A percentile compares a stretch with the other conserved stretches of the same genome.
Conservation (phyloP, 2,113 vertebrate species). For the Neoarius graeffei region DNA sequence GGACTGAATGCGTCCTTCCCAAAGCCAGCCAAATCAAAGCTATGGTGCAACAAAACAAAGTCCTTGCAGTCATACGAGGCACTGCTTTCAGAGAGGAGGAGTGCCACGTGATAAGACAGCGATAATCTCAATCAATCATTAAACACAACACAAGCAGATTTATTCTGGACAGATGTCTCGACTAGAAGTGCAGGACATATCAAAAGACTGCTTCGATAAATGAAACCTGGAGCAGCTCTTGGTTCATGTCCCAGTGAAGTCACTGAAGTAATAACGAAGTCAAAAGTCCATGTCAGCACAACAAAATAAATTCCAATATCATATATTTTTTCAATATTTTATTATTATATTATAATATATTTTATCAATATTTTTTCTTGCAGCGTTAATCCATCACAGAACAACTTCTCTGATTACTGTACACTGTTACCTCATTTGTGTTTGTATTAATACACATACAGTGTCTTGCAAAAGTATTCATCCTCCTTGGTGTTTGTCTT, state of each 20-base stretch:
- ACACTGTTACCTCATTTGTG: too few relatives aligned
- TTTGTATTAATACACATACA: too few relatives aligned
- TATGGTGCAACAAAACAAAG: not conserved
- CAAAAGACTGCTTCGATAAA: not conserved
- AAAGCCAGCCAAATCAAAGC: not conserved
- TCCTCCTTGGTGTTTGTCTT: too few relatives aligned
- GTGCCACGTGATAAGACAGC: not conserved
- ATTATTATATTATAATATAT: too few relatives aligned
- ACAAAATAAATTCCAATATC: not conserved
- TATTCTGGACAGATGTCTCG: not conserved
- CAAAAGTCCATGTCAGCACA: not conserved
- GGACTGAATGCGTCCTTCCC: not conserved
- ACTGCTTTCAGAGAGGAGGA: not conserved
- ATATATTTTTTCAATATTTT: too few relatives aligned
- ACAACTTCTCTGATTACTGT: too few relatives aligned
- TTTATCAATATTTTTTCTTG: too few relatives aligned
- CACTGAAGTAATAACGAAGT: not conserved
- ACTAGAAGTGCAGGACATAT: not conserved
- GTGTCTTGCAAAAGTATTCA: too few relatives aligned
- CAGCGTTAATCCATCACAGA: too few relatives aligned
- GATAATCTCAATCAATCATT: not conserved
- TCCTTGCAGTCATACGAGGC: not conserved
- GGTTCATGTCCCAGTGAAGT: not conserved
- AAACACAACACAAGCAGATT: not conserved
- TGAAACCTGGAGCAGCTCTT: not conserved